These are phyloP conservation scores for Electrona antarctica DNA, from an alignment of 2,113 vertebrate species.

Conservation along the genomic window DNA sequence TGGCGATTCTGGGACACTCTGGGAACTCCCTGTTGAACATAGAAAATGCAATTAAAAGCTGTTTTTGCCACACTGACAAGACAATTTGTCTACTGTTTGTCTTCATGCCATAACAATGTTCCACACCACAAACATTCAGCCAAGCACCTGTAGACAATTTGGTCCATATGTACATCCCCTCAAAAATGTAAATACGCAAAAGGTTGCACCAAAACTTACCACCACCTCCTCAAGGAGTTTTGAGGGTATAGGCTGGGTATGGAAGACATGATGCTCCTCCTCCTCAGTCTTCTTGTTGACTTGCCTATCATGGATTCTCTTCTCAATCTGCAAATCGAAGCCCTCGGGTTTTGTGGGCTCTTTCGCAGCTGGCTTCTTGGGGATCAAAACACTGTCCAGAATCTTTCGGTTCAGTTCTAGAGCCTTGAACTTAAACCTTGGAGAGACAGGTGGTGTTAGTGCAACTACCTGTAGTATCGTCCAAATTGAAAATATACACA, in stretches of 20 bases:
- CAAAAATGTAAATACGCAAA: no score
- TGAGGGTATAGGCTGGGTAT: constrained; percentile 84
- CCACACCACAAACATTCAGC: no score
- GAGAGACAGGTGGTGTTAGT: background rate
- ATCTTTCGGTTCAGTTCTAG: constrained; percentile 86
- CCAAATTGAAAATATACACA: background rate
- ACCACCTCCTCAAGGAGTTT: constrained; percentile 89
- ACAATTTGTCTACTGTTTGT: background rate
- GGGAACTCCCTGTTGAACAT: constrained; percentile 86
- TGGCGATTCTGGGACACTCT: constrained; percentile 89
- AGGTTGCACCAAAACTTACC: constrained; percentile 74
- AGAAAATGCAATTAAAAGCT: constrained; percentile 1
- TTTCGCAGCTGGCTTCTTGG: constrained; percentile 84
- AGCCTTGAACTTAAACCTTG: constrained; percentile 91
- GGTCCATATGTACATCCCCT: no score
- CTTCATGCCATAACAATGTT: no score
- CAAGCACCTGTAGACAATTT: no score
- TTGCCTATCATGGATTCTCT: constrained; percentile 86
- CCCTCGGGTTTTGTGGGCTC: constrained; percentile 84
- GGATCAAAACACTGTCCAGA: constrained; percentile 78
- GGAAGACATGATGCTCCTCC: constrained; percentile 78
- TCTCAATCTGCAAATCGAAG: constrained; percentile 90
- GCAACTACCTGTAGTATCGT: background rate
- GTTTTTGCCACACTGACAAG: background rate
- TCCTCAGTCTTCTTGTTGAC: constrained; percentile 79